Evolutionary conservation across 1,140 invertebrate genomes (phyloP).

Genomic region (Danaus melanippus): DNA sequence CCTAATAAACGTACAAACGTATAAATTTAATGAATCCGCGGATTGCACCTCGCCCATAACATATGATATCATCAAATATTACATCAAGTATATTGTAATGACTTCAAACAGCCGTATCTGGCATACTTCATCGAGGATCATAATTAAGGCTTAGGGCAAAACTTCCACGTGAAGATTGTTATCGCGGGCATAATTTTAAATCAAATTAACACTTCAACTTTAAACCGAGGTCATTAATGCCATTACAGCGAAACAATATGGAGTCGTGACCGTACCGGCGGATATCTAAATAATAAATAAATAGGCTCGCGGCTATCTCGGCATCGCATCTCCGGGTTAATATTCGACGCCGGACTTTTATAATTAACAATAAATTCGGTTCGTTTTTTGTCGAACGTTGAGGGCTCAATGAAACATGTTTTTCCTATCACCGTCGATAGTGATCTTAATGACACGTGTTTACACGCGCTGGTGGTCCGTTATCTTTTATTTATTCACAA

Average conservation of each 20-base stretch:
- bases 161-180: constrained; percentile 64
- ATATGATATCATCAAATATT: constrained; percentile 11
- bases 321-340: constrained; percentile 62
- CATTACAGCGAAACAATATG: constrained; percentile 68
- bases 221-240: constrained; percentile 69
- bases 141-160: constrained; percentile 66
- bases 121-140: constrained; percentile 47
- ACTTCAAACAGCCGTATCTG: constrained; percentile 35
- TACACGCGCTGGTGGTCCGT: constrained; percentile 35
- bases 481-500: constrained; percentile 24
- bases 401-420: constrained; percentile 54
- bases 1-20: no score
- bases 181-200: constrained; percentile 68
- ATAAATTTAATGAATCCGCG: no score
- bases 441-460: constrained; percentile 37
- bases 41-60: no score
- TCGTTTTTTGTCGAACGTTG: constrained; percentile 56
- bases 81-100: constrained; percentile 15
- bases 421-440: constrained; percentile 53
- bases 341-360: constrained; percentile 64
- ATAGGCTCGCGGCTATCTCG: constrained; percentile 60
- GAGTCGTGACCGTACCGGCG: constrained; percentile 65
- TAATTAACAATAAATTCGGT: constrained; percentile 72
- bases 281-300: constrained; percentile 72
- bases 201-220: constrained; percentile 73